A percentile compares a stretch with the other conserved stretches of the same genome.
phyloP scores from a whole-genome alignment of 2,888 invertebrate genomes.

The Conistra vaccinii region DNA sequence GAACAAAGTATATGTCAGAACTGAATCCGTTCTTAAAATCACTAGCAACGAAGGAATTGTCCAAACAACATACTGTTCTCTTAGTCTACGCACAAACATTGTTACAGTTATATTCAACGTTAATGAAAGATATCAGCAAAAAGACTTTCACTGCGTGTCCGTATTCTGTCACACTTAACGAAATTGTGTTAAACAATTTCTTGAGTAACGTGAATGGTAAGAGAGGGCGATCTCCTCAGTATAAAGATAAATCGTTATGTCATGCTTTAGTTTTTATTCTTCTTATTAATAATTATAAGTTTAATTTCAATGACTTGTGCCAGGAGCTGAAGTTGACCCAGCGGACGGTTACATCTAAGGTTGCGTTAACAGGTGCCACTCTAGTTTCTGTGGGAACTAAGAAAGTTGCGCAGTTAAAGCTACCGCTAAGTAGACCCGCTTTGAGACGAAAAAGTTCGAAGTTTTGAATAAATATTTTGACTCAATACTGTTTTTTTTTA shows the following conservation, averaged over 20 bases:
- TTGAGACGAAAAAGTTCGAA: slow-evolving; percentile 79
- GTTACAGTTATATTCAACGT: slow-evolving; percentile 70
- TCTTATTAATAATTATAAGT: slow-evolving; percentile 81
- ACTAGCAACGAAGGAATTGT: slow-evolving; percentile 67
- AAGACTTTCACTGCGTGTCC: slow-evolving; percentile 77
- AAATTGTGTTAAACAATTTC: slow-evolving; percentile 78
- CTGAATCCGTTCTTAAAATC: slow-evolving; percentile 73
- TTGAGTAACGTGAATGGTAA: slow-evolving; percentile 71
- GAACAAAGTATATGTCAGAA: slow-evolving; percentile 72
- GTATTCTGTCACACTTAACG: slow-evolving; percentile 79
- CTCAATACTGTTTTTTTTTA: background rate
- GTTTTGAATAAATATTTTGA: slow-evolving; percentile 71
- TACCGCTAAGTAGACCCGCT: slow-evolving; percentile 62
- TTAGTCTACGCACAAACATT: slow-evolving; percentile 80
- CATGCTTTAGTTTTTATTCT: slow-evolving; percentile 82
- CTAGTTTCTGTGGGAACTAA: slow-evolving; percentile 70
- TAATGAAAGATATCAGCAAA: slow-evolving; percentile 74
- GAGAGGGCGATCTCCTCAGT: slow-evolving; percentile 75
- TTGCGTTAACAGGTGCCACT: slow-evolving; percentile 79
- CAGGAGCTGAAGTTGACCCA: slow-evolving; percentile 76
- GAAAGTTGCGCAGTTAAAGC: slow-evolving; percentile 81
- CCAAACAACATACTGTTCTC: slow-evolving; percentile 73
- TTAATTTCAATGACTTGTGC: slow-evolving; percentile 78
- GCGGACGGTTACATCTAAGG: slow-evolving; percentile 74
- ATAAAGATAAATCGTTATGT: slow-evolving; percentile 83